phyloP scores from a whole-genome alignment of 2,888 invertebrate species.

The Saturnia pavonia region DNA sequence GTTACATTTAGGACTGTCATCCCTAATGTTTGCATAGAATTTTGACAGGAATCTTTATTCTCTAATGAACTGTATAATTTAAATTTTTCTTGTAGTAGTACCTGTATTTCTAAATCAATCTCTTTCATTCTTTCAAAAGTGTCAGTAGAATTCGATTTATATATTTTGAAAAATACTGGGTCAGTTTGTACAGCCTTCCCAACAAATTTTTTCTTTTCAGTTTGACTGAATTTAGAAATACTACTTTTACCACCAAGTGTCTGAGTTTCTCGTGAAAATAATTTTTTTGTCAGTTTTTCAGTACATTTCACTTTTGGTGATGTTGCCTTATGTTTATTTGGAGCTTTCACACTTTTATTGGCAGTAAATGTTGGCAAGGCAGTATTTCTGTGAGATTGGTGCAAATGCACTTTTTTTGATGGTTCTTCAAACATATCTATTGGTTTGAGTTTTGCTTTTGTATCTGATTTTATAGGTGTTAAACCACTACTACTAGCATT shows the following conservation, averaged over 20 bases:
- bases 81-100: constrained; percentile 81
- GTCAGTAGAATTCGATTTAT: constrained; percentile 46
- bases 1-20: constrained; percentile 70
- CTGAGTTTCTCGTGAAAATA: constrained; percentile 53
- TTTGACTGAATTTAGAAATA: constrained; percentile 50
- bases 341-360: constrained; percentile 38
- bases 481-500: constrained; percentile 38
- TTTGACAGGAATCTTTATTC: constrained; percentile 51
- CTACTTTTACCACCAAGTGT: constrained; percentile 42
- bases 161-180: constrained; percentile 37
- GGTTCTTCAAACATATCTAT: constrained; percentile 70
- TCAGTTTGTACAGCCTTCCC: constrained; percentile 58
- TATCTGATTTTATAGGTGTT: constrained; percentile 49
- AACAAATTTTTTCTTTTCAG: constrained; percentile 44
- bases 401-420: constrained; percentile 52
- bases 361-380: constrained; percentile 37
- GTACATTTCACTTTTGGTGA: constrained; percentile 38
- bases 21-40: constrained; percentile 59
- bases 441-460: constrained; percentile 60
- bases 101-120: constrained; percentile 82
- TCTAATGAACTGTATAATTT: constrained; percentile 79
- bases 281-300: constrained; percentile 50
- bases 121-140: constrained; percentile 82
- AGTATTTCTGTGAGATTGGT: constrained; percentile 65
- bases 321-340: constrained; percentile 42